A percentile compares a stretch with the other conserved stretches of the same genome.
These are phyloP conservation scores for Leiothrix lutea DNA, from an alignment of 2,113 vertebrate species.

Conservation along the genomic window DNA sequence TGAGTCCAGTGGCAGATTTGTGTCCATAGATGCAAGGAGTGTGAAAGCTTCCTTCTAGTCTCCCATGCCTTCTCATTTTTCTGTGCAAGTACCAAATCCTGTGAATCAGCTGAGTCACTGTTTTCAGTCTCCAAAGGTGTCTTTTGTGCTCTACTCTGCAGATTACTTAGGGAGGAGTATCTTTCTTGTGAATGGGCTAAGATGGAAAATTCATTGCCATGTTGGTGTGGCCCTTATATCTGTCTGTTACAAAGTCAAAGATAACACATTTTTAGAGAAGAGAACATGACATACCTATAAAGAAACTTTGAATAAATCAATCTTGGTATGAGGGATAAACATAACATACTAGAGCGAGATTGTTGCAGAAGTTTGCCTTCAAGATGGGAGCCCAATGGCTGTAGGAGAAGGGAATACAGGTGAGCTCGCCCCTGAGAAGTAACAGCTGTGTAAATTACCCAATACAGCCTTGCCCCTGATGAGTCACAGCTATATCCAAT, in stretches of 20 bases:
- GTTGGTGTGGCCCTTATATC: not conserved
- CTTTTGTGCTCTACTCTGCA: not conserved
- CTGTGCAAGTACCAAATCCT: not conserved
- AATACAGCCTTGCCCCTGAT: not conserved
- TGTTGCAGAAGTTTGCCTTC: not conserved
- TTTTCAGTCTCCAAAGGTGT: not conserved
- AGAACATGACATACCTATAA: not conserved
- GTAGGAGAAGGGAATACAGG: not conserved
- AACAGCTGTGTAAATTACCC: not conserved
- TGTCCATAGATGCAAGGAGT: not conserved
- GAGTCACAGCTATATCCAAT: not conserved
- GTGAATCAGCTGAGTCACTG: not conserved
- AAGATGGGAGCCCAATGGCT: not conserved
- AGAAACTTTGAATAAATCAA: not conserved
- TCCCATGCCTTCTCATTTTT: not conserved
- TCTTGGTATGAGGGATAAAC: not conserved
- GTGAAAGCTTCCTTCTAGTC: not conserved
- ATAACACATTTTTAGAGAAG: not conserved
- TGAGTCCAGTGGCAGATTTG: not conserved
- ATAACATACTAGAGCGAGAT: accelerated
- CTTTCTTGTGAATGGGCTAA: not conserved
- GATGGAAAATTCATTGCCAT: not conserved
- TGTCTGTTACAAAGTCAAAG: not conserved
- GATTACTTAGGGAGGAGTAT: not conserved
- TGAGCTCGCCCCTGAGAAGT: not conserved